phyloP scores from a whole-genome alignment of 2,113 vertebrate species.

The Acrocephalus kingi region DNA sequence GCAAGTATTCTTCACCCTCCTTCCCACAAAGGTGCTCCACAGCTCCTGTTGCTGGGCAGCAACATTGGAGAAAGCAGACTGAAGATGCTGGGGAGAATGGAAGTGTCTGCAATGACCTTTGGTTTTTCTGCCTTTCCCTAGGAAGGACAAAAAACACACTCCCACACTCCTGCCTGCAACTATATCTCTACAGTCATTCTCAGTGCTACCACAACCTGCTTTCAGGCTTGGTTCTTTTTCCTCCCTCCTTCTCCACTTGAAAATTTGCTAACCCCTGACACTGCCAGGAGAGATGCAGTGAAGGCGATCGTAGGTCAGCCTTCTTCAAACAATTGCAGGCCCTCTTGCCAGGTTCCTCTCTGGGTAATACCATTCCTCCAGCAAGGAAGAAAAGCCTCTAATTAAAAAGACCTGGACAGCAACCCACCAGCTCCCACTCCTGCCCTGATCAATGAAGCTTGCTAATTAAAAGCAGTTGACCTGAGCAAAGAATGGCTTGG shows the following conservation, averaged over 20 bases:
- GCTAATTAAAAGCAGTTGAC: constrained; percentile 70
- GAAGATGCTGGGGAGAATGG: not conserved
- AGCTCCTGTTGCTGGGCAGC: not conserved
- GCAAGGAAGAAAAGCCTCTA: constrained; percentile 24
- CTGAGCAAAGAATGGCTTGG: constrained; percentile 37
- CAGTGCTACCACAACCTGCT: not conserved
- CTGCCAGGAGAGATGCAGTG: constrained; percentile 4
- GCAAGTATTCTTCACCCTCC: not conserved
- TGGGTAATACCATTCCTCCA: not conserved
- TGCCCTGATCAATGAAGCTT: constrained; percentile 56
- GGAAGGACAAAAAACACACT: not conserved
- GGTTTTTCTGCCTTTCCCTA: not conserved
- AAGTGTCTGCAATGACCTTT: not conserved
- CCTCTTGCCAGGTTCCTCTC: constrained; percentile 24
- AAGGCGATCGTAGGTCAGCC: not conserved
- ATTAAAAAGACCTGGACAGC: constrained; percentile 48
- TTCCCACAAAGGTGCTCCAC: not conserved
- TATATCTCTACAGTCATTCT: not conserved
- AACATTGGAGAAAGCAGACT: not conserved
- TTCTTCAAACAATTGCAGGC: constrained; percentile 18
- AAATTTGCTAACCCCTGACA: constrained; percentile 8
- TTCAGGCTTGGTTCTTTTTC: not conserved
- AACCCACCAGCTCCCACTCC: constrained; percentile 49
- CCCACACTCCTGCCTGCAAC: not conserved
- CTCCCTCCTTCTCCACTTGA: not conserved